Conservation (phyloP, 2,888 invertebrate species). For the Acanthosoma haemorrhoidale region DNA sequence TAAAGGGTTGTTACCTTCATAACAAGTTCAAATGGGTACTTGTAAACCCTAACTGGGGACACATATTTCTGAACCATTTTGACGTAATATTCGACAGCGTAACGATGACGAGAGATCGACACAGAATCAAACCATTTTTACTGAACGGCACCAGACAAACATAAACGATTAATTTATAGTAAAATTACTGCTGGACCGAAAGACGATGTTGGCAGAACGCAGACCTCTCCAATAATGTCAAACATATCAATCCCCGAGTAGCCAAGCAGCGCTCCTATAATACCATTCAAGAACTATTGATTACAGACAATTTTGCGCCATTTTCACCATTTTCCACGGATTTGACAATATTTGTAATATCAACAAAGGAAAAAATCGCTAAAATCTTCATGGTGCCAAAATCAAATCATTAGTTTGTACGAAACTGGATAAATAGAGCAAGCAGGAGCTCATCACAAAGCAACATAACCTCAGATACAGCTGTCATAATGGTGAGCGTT, state of each 20-base stretch:
- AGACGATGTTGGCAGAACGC: neutral
- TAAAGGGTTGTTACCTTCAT: slow-evolving; percentile 67
- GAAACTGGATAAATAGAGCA: too few relatives aligned
- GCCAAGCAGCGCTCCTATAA: slow-evolving; percentile 13
- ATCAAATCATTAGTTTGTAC: too few relatives aligned
- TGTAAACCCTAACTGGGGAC: slow-evolving; percentile 90
- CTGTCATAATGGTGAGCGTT: too few relatives aligned
- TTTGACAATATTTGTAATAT: too few relatives aligned
- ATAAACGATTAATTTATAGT: neutral
- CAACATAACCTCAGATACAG: too few relatives aligned
- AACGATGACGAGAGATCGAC: neutral
- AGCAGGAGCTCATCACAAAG: too few relatives aligned
- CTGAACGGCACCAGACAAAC: neutral
- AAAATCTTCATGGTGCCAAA: too few relatives aligned
- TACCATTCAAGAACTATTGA: slow-evolving; percentile 13
- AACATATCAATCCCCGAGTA: slow-evolving; percentile 16
- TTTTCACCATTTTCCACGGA: too few relatives aligned
- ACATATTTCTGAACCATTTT: slow-evolving; percentile 92
- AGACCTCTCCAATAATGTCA: slow-evolving; percentile 14
- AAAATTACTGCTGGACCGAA: neutral
- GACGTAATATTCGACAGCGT: neutral
- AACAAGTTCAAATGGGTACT: slow-evolving; percentile 89
- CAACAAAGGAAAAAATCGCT: too few relatives aligned
- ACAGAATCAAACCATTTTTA: slow-evolving; percentile 21
- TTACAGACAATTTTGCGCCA: slow-evolving; percentile 16